These are phyloP conservation scores for Neolamprologus caudopunctatus DNA, from an alignment of 2,113 vertebrate genomes.

Conservation along the genomic window DNA sequence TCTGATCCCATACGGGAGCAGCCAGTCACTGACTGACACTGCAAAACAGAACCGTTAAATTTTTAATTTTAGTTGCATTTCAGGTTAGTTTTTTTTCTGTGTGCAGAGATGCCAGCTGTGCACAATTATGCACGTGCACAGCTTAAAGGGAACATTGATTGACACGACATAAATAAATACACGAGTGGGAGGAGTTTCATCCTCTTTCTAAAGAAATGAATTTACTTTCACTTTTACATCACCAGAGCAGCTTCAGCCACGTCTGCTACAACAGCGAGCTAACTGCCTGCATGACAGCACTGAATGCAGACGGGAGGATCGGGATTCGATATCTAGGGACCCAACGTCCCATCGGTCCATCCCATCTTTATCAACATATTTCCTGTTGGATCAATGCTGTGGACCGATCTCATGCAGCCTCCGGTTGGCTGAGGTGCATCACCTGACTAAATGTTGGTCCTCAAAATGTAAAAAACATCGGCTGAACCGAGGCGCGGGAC, in stretches of 20 bases:
- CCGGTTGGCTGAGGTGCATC: not conserved
- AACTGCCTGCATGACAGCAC: not conserved
- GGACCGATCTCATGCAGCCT: not conserved
- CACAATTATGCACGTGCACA: fast-evolving
- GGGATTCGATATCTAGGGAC: not conserved
- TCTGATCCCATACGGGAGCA: too few species aligned
- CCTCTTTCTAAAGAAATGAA: not conserved
- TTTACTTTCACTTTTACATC: not conserved
- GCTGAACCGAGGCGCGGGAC: not conserved
- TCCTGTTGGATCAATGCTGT: not conserved
- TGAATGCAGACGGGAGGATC: not conserved
- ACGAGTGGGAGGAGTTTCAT: fast-evolving
- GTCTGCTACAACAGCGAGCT: not conserved
- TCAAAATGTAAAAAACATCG: not conserved
- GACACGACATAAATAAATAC: not conserved
- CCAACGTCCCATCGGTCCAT: not conserved
- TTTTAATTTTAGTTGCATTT: too few species aligned
- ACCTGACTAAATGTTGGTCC: not conserved
- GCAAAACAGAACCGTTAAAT: fast-evolving
- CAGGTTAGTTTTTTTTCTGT: too few species aligned
- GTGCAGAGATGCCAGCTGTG: too few species aligned
- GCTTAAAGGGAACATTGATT: too few species aligned
- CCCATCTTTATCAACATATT: not conserved
- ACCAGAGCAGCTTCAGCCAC: not conserved
- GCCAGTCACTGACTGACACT: too few species aligned